These are phyloP conservation scores for Drosophila parvula DNA, from an alignment of 1,140 invertebrate genomes.

Conservation along the genomic window DNA sequence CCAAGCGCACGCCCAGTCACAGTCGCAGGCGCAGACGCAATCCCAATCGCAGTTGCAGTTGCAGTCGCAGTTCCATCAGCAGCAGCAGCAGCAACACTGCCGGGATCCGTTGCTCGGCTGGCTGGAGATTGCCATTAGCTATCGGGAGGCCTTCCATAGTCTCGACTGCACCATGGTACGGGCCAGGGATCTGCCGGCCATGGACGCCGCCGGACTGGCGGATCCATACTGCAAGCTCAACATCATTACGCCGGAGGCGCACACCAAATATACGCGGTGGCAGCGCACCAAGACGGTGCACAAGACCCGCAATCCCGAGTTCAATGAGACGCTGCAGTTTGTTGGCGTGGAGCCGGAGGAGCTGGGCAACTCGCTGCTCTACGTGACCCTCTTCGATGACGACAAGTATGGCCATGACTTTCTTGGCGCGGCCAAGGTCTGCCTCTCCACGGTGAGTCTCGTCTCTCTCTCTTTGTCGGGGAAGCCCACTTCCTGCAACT, in stretches of 20 bases:
- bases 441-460: slow-evolving; percentile 81
- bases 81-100: slow-evolving; percentile 60
- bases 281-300: slow-evolving; percentile 92
- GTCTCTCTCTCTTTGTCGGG: not conserved
- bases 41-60: slow-evolving; percentile 33
- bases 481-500: not conserved
- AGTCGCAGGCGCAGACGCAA: slow-evolving; percentile 26
- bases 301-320: slow-evolving; percentile 96
- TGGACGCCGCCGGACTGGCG: slow-evolving; percentile 95
- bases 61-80: slow-evolving; percentile 31
- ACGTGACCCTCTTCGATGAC: slow-evolving; percentile 91
- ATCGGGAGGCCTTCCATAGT: slow-evolving; percentile 89
- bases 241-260: slow-evolving; percentile 86
- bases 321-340: slow-evolving; percentile 96
- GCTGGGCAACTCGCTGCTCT: slow-evolving; percentile 90
- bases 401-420: slow-evolving; percentile 94
- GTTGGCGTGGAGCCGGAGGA: slow-evolving; percentile 88
- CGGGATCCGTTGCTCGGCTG: slow-evolving; percentile 86
- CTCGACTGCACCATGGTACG: slow-evolving; percentile 92
- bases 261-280: slow-evolving; percentile 79
- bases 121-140: slow-evolving; percentile 91
- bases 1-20: not conserved
- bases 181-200: slow-evolving; percentile 90
- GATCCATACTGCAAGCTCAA: slow-evolving; percentile 96
- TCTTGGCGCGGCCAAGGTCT: slow-evolving; percentile 91